Percentiles rank a stretch among this genome's conserved stretches.
Conservation (phyloP, 2,888 invertebrate species). For the Drymonia ruficornis region DNA sequence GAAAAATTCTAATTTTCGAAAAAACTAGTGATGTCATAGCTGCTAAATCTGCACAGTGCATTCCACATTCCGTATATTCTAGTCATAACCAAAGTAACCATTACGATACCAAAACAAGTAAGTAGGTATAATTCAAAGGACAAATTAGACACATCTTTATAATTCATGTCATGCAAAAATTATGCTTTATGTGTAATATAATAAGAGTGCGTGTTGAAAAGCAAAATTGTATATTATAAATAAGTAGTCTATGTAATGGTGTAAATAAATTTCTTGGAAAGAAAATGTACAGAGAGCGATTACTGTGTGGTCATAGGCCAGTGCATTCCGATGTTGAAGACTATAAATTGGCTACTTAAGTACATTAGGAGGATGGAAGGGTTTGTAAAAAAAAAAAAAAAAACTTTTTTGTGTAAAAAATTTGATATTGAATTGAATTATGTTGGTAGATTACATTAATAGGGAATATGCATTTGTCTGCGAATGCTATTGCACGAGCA, state of each 20-base stretch:
- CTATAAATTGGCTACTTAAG: constrained; percentile 4
- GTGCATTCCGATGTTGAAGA: constrained; percentile 15
- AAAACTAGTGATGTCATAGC: no score
- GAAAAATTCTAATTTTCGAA: no score
- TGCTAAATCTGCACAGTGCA: not conserved
- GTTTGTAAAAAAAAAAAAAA: constrained; percentile 16
- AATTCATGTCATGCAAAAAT: constrained; percentile 38
- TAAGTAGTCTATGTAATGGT: constrained; percentile 48
- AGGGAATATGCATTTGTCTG: not conserved
- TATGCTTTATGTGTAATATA: constrained; percentile 52
- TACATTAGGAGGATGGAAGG: constrained; percentile 7
- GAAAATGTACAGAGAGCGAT: constrained; percentile 54
- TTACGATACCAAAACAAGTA: constrained; percentile 25
- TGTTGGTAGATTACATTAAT: not conserved
- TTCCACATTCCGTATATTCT: constrained; percentile 25
- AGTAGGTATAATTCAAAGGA: constrained; percentile 23
- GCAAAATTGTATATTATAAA: constrained; percentile 34
- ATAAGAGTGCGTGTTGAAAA: constrained; percentile 35
- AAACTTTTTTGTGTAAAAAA: not conserved
- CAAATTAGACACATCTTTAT: constrained; percentile 33
- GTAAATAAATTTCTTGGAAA: constrained; percentile 61
- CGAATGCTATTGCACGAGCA: not conserved
- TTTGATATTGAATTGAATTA: not conserved
- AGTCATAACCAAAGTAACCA: constrained; percentile 34
- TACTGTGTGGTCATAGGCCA: constrained; percentile 44